Evolutionary conservation across 2,888 invertebrate genomes (phyloP), one percentile per base, ranked within the genome.

Genomic region (Melanchra persicariae): DNA sequence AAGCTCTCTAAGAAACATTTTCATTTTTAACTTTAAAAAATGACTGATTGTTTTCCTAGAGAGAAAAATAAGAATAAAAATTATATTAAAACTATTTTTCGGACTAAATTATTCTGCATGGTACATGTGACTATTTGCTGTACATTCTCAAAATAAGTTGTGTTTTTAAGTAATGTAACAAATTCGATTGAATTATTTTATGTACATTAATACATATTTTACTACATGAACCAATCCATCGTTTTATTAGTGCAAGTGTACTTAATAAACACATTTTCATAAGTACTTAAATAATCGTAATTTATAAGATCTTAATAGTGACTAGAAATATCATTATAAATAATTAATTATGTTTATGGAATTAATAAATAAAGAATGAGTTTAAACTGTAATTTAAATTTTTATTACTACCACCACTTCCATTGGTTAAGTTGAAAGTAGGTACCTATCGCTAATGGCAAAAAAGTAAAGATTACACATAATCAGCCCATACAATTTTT

Each of bases 301-400:
- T 89, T 90, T 92, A 90, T 93, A 92, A 92, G 91, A 91, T 91
- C 87, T 91, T 87, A 88, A 85, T 90, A 89, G 90, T 91, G 92
- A 93, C 91, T 93, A 94, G 92, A 89, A 89, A 82, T 80, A 84
- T 83, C 86, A 87, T 87, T 94, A 93, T 79, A 87, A 88, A 93
- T 91, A 90, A 91, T 90, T 91, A 81, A 81, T 85, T 78, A 84
- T 93, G 92, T 93, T 93, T 94, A 93, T 94, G 92, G 88, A 93
- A 92, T 91, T 90, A 93, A 91, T 93, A 91, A 94, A 94, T 93
- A 93, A 93, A 94, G 85, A 87, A 90, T 90, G 89, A 90, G 89
- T 90, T 91, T 90, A 88, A 88, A 79, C 77, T 70, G 71, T 77
- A 84, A 70, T 49, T 19, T 0, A 4, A 15, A n/a, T 49, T 47